A percentile compares a stretch with the other conserved stretches of the same genome.
Evolutionary conservation across 1,140 invertebrate genomes (phyloP).

Genomic region (Anagrus nilaparvatae): DNA sequence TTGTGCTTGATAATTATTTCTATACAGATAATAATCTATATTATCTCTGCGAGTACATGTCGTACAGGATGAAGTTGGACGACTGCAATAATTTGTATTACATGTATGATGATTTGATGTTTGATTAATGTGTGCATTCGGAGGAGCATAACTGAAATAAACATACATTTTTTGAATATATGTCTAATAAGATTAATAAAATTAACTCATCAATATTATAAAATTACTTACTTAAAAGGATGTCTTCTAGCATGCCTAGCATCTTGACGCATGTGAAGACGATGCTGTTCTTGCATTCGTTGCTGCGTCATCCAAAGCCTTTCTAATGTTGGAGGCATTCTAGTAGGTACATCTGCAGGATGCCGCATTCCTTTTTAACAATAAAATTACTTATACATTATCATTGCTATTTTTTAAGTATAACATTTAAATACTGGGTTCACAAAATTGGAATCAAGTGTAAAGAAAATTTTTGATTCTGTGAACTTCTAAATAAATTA

Average conservation of each 20-base stretch:
- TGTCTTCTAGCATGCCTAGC: not conserved
- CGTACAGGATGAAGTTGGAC: slow-evolving; percentile 20
- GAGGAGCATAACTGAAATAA: slow-evolving; percentile 21
- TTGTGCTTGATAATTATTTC: slow-evolving; percentile 18
- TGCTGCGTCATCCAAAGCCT: slow-evolving; percentile 64
- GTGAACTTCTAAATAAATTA: too few relatives aligned
- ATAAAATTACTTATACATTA: too few relatives aligned
- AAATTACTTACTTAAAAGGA: not conserved
- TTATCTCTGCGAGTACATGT: slow-evolving; percentile 19
- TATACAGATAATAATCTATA: slow-evolving; percentile 12
- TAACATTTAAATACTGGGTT: too few relatives aligned
- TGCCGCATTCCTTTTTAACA: slow-evolving; percentile 16
- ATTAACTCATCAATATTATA: too few relatives aligned
- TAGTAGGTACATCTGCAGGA: too few relatives aligned
- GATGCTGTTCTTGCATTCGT: slow-evolving; percentile 56
- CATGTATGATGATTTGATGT: slow-evolving; percentile 20
- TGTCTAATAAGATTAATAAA: too few relatives aligned
- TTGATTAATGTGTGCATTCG: slow-evolving; percentile 25
- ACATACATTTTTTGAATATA: slow-evolving; percentile 7
- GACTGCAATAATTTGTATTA: slow-evolving; percentile 18
- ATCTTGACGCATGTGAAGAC: slow-evolving; percentile 25
- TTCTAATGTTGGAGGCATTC: slow-evolving; percentile 63
- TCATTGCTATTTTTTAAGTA: too few relatives aligned
- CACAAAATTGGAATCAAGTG: too few relatives aligned
- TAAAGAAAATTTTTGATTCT: too few relatives aligned